A percentile compares a stretch with the other conserved stretches of the same genome.
These are phyloP conservation scores for Plumapathes pennacea DNA, from an alignment of 92 coral and sea anemone species.

Conservation along the genomic window DNA sequence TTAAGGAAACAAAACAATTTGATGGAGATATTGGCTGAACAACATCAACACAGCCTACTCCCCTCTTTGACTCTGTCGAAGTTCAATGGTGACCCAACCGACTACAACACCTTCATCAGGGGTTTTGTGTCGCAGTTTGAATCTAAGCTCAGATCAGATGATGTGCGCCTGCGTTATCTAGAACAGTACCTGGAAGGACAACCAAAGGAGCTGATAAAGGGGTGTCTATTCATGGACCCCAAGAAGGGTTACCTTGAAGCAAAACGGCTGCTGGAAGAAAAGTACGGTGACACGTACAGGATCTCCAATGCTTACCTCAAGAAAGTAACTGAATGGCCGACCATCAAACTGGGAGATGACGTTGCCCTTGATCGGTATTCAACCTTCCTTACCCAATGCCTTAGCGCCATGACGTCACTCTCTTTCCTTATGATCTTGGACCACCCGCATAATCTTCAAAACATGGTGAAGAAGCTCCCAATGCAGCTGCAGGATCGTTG, in stretches of 20 bases:
- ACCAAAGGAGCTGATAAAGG: constrained; percentile 30
- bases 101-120: constrained; percentile 8
- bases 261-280: constrained; percentile 21
- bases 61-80: constrained; percentile 14
- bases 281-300: constrained; percentile 41
- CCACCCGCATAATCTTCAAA: constrained; percentile 37
- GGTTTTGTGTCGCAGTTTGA: constrained; percentile 19
- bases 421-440: constrained; percentile 14
- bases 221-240: constrained; percentile 12
- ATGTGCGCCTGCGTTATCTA: constrained; percentile 5
- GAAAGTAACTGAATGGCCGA: constrained; percentile 34
- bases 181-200: constrained; percentile 20
- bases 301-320: constrained; percentile 35
- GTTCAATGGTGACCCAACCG: constrained; percentile 30
- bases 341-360: constrained; percentile 29
- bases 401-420: constrained; percentile 26
- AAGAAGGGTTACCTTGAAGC: constrained; percentile 15
- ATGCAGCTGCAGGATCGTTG: constrained; percentile 18
- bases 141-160: not conserved
- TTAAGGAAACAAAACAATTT: constrained; percentile 9
- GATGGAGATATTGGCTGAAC: constrained; percentile 12
- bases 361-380: constrained; percentile 18
- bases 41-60: constrained; percentile 29
- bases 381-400: constrained; percentile 30
- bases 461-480: constrained; percentile 10